Evolutionary conservation across 2,113 vertebrate species (phyloP).

Genomic region (Myocastor coypus): DNA sequence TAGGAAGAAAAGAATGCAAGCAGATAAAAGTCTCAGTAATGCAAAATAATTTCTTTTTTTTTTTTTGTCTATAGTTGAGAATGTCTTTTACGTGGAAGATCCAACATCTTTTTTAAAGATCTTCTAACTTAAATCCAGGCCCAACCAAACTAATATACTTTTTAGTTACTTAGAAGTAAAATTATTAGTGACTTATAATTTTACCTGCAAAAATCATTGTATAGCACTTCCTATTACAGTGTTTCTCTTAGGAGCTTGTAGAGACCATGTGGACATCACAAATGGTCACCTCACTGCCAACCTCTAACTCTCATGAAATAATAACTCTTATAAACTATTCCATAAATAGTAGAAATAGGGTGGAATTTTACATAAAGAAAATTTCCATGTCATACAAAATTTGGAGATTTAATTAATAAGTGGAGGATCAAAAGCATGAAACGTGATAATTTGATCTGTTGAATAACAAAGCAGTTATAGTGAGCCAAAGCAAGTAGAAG

Average conservation of each 20-base stretch:
- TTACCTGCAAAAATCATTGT: background rate
- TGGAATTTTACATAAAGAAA: background rate
- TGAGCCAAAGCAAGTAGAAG: background rate
- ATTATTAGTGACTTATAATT: background rate
- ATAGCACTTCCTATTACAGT: background rate
- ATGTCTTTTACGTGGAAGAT: background rate
- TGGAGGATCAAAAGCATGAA: background rate
- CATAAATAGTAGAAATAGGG: background rate
- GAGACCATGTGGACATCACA: background rate
- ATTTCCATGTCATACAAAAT: background rate
- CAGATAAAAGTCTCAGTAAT: background rate
- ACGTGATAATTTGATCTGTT: background rate
- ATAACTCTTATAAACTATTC: background rate
- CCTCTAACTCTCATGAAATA: background rate
- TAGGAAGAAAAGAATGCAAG: background rate
- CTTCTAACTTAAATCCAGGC: background rate
- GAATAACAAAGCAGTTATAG: background rate
- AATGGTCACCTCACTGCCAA: background rate
- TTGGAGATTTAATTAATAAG: background rate
- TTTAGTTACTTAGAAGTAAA: background rate
- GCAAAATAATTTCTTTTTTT: background rate
- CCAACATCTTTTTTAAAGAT: background rate
- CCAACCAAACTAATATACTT: background rate
- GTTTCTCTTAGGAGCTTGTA: background rate
- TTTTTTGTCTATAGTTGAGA: background rate